These are phyloP conservation scores for Squalus acanthias DNA, from an alignment of 2,797 vertebrate genomes.

Conservation along the genomic window DNA sequence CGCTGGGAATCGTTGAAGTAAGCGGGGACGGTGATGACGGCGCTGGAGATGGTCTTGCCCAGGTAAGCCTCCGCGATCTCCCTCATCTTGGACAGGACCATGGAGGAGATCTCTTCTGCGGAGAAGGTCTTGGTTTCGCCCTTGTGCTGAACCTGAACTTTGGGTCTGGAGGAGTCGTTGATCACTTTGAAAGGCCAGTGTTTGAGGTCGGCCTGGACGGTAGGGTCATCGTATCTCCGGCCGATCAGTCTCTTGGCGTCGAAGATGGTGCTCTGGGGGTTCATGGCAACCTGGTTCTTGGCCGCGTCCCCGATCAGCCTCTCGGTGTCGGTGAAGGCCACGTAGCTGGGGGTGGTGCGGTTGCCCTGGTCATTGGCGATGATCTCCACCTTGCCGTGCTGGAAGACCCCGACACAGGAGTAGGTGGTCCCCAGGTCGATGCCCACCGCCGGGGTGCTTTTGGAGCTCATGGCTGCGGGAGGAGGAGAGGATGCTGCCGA, in stretches of 20 bases:
- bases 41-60: slow-evolving; percentile 44
- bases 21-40: slow-evolving; percentile 37
- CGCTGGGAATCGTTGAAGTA: slow-evolving; percentile 35
- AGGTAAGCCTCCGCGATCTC: slow-evolving; percentile 52
- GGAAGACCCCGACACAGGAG: slow-evolving; percentile 74
- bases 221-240: neutral
- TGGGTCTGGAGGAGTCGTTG: slow-evolving; percentile 8
- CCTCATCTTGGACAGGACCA: slow-evolving; percentile 19
- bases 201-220: slow-evolving; percentile 7
- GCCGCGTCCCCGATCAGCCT: slow-evolving; percentile 30
- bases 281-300: slow-evolving; percentile 37
- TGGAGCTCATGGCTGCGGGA: slow-evolving; percentile 48
- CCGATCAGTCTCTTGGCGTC: slow-evolving; percentile 27
- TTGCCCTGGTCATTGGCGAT: slow-evolving; percentile 71
- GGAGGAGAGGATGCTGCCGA: neutral
- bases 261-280: slow-evolving; percentile 17
- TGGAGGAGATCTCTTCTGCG: slow-evolving; percentile 37
- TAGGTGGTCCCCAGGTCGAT: slow-evolving; percentile 75
- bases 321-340: slow-evolving; percentile 26
- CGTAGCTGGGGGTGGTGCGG: slow-evolving; percentile 28
- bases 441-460: slow-evolving; percentile 67
- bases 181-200: slow-evolving; percentile 27
- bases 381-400: slow-evolving; percentile 74
- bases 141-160: slow-evolving; percentile 28
- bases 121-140: slow-evolving; percentile 25